Conservation (phyloP, 1,140 invertebrate species). For the Dendroctonus ponderosae region DNA sequence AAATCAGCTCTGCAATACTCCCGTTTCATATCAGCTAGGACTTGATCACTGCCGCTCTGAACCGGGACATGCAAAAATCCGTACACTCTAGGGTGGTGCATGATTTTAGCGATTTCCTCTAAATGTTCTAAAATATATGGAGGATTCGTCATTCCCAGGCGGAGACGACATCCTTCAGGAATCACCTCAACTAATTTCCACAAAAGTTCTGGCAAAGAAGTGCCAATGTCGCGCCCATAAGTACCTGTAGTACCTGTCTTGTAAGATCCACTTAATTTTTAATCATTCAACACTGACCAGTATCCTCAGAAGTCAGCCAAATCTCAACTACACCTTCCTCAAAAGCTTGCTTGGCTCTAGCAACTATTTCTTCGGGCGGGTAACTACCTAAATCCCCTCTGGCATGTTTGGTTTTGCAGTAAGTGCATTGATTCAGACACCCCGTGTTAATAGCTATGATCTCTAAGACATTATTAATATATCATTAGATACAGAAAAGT, state of each 20-base stretch:
- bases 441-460: slow-evolving; percentile 98
- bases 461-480: slow-evolving; percentile 56
- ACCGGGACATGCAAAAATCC: slow-evolving; percentile 96
- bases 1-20: slow-evolving; percentile 91
- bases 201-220: slow-evolving; percentile 82
- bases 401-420: slow-evolving; percentile 98
- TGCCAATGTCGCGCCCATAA: slow-evolving; percentile 92
- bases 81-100: slow-evolving; percentile 88
- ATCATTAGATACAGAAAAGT: too few relatives aligned
- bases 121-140: slow-evolving; percentile 96
- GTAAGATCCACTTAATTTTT: too few relatives aligned
- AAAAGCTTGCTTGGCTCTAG: slow-evolving; percentile 80
- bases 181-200: slow-evolving; percentile 87
- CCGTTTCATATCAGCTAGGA: slow-evolving; percentile 93
- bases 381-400: slow-evolving; percentile 94
- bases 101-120: slow-evolving; percentile 85
- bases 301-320: slow-evolving; percentile 99
- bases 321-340: slow-evolving; percentile 92
- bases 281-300: too few relatives aligned
- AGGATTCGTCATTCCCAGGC: slow-evolving; percentile 97
- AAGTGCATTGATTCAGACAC: slow-evolving; percentile 97
- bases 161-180: slow-evolving; percentile 83
- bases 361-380: slow-evolving; percentile 78
- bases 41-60: slow-evolving; percentile 92
- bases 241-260: slow-evolving; percentile 65